phyloP scores from a whole-genome alignment of 2,797 vertebrate genomes.

The Phoxinus dragarum region DNA sequence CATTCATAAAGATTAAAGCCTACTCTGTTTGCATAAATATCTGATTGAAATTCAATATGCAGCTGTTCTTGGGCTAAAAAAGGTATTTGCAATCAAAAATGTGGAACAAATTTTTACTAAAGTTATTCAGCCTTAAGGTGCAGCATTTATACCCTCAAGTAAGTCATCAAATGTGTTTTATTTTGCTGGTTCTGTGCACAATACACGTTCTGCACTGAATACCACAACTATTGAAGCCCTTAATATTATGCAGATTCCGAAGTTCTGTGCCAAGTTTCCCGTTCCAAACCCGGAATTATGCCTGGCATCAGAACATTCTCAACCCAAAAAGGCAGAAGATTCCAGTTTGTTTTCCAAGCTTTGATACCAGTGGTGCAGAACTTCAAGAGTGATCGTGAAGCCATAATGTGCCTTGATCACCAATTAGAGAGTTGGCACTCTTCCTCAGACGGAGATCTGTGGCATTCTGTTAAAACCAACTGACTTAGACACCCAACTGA shows the following conservation, averaged over 20 bases:
- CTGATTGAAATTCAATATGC: constrained; percentile 8
- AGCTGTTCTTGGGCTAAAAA: constrained; percentile 14
- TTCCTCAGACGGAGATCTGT: background rate
- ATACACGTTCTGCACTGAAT: background rate
- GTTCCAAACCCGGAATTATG: constrained; percentile 20
- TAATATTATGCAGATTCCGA: background rate
- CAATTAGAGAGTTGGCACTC: constrained; percentile 8
- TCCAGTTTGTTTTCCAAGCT: constrained; percentile 14
- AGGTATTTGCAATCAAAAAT: background rate
- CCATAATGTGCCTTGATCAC: constrained; percentile 21
- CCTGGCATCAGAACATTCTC: constrained; percentile 16
- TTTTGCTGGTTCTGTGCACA: background rate
- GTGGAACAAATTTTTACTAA: background rate
- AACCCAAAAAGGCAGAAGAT: constrained; percentile 28
- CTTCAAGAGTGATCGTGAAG: constrained; percentile 21
- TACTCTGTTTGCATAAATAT: background rate
- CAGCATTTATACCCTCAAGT: background rate
- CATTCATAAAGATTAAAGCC: constrained; percentile 29
- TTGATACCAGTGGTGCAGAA: constrained; percentile 26
- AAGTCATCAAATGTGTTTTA: background rate
- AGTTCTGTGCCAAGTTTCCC: background rate
- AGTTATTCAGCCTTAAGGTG: background rate
- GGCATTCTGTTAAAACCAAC: background rate
- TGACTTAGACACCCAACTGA: constrained; percentile 12
- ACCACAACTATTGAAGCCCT: constrained; percentile 6